Evolutionary conservation across 1,140 invertebrate species (phyloP).

Genomic region (Hestina assimilis): DNA sequence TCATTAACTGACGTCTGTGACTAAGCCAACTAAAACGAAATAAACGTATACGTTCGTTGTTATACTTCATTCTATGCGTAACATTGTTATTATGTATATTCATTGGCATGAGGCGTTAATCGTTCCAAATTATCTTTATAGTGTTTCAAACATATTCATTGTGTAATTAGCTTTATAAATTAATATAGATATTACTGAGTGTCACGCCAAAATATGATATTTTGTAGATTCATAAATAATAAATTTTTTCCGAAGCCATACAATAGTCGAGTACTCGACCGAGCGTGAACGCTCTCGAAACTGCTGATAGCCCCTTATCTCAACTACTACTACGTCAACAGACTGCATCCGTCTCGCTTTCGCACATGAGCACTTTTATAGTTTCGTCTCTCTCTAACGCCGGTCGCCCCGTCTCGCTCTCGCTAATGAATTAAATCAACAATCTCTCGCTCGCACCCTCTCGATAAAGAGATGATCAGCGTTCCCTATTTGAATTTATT

Average conservation of each 20-base stretch:
- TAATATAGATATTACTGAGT: too few relatives aligned
- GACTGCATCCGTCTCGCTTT: constrained; percentile 48
- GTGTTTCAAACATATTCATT: too few relatives aligned
- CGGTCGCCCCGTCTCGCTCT: constrained; percentile 44
- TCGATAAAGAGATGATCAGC: constrained; percentile 64
- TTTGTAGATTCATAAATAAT: too few relatives aligned
- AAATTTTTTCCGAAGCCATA: neutral
- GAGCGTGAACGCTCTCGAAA: constrained; percentile 47
- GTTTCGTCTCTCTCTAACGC: constrained; percentile 42
- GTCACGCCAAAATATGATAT: too few relatives aligned
- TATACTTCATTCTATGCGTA: too few relatives aligned
- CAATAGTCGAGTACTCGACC: constrained; percentile 31
- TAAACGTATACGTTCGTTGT: too few relatives aligned
- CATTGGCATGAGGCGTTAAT: too few relatives aligned
- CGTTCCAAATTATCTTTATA: too few relatives aligned
- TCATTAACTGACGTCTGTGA: too few relatives aligned
- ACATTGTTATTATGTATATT: too few relatives aligned
- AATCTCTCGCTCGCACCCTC: constrained; percentile 62
- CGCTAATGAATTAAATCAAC: constrained; percentile 75
- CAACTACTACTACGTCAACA: constrained; percentile 76
- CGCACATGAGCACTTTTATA: constrained; percentile 23
- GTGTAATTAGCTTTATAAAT: too few relatives aligned
- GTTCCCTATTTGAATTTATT: constrained; percentile 72
- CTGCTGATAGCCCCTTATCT: constrained; percentile 75
- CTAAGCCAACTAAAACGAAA: too few relatives aligned